These are phyloP conservation scores for Cyanoderma ruficeps DNA, from an alignment of 2,113 vertebrate genomes.

Conservation along the genomic window DNA sequence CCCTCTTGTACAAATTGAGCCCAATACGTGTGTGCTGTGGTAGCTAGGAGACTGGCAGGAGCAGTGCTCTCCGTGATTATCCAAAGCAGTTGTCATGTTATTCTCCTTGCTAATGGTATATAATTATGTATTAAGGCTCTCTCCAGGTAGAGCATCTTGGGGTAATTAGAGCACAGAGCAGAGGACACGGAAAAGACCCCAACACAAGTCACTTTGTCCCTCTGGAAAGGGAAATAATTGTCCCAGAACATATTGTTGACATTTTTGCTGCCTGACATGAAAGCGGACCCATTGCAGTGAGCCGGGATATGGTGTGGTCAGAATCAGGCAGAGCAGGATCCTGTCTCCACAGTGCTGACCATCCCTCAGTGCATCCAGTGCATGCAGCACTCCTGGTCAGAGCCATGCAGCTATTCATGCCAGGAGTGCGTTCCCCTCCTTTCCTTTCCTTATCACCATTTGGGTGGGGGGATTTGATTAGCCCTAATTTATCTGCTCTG, in stretches of 20 bases:
- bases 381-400: neutral
- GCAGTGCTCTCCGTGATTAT: constrained; percentile 28
- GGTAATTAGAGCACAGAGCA: constrained; percentile 47
- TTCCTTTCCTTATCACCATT: neutral
- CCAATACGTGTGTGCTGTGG: neutral
- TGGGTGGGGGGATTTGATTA: neutral
- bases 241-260: neutral
- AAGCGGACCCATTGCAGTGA: neutral
- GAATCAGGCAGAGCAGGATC: neutral
- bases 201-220: constrained; percentile 37
- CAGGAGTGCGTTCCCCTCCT: neutral
- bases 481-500: neutral
- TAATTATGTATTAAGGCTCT: constrained; percentile 53
- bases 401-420: accelerated
- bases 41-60: constrained; percentile 65
- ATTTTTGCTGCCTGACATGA: constrained; percentile 24
- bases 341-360: accelerated
- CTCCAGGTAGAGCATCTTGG: constrained; percentile 35
- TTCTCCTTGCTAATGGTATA: constrained; percentile 28
- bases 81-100: constrained; percentile 48
- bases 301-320: neutral
- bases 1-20: neutral
- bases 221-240: constrained; percentile 57
- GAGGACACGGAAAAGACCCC: neutral
- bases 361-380: accelerated